phyloP scores from a whole-genome alignment of 2,888 invertebrate species.

The Thalpophila matura region DNA sequence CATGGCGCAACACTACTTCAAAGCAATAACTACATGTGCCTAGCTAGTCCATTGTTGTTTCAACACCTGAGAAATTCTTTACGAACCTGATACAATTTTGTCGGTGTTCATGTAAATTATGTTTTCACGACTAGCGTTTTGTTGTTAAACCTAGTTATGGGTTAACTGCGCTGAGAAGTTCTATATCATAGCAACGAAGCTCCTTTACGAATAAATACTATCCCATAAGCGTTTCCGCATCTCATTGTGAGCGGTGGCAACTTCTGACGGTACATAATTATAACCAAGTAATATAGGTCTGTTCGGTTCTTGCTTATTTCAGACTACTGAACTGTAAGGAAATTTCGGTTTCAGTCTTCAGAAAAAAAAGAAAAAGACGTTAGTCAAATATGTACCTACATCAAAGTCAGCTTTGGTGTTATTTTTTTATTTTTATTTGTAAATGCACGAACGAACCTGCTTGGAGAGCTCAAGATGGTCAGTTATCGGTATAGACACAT shows the following conservation, averaged over 20 bases:
- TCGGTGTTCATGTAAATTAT: constrained; percentile 42
- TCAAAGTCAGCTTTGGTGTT: no score
- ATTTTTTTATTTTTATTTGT: no score
- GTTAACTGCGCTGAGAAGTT: constrained; percentile 11
- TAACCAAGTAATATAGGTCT: no score
- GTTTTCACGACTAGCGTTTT: constrained; percentile 49
- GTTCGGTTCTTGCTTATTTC: background rate
- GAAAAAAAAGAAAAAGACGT: no score
- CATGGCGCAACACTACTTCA: constrained; percentile 58
- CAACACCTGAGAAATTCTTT: constrained; percentile 68
- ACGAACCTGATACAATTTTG: constrained; percentile 53
- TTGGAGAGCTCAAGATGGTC: no score
- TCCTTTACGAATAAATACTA: constrained; percentile 1
- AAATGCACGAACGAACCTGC: no score
- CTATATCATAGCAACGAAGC: constrained; percentile 5
- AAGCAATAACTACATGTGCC: constrained; percentile 64
- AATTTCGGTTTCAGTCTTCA: no score
- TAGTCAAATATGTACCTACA: no score
- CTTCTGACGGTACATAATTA: no score
- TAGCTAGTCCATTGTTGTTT: constrained; percentile 63
- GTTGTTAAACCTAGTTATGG: constrained; percentile 23
- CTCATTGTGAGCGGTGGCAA: no score
- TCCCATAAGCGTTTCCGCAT: background rate
- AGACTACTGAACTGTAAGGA: background rate
- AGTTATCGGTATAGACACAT: no score